Conservation (phyloP, 2,113 vertebrate species). For the Thinocorus orbignyianus region DNA sequence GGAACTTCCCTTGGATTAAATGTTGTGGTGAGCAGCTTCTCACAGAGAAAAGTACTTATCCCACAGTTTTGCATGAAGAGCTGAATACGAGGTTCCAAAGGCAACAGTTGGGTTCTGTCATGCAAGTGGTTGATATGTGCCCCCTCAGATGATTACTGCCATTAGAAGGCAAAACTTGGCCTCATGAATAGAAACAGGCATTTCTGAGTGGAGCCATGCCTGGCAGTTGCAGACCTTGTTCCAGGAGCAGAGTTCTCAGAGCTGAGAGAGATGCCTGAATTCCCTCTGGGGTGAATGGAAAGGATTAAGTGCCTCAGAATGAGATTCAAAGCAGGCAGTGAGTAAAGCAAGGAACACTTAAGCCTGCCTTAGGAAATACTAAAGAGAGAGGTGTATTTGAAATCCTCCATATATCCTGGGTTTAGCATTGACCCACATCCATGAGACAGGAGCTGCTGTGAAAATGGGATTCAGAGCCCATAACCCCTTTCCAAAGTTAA, state of each 20-base stretch:
- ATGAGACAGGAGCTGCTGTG: neutral
- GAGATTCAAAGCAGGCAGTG: neutral
- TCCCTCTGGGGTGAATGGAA: slow-evolving; percentile 4
- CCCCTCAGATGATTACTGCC: neutral
- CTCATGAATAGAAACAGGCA: neutral
- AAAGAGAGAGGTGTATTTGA: neutral
- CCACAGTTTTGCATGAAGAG: neutral
- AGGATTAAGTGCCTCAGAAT: slow-evolving; percentile 43
- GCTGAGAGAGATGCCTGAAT: neutral
- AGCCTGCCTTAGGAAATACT: slow-evolving; percentile 55
- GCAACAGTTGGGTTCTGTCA: neutral
- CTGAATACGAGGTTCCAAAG: neutral
- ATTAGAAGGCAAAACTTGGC: neutral
- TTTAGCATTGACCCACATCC: slow-evolving; percentile 43
- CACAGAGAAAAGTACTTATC: neutral
- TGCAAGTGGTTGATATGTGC: neutral
- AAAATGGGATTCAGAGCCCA: slow-evolving; percentile 34
- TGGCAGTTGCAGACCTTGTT: neutral
- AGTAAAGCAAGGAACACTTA: slow-evolving; percentile 27
- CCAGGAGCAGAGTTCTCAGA: neutral
- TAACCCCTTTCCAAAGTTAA: neutral
- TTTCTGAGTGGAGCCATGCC: accelerated
- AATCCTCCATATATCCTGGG: slow-evolving; percentile 9
- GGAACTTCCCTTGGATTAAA: neutral
- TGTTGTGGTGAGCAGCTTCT: neutral